These are phyloP conservation scores for Parauchenoglanis punctatus DNA, from an alignment of 2,797 vertebrate genomes.

Conservation along the genomic window DNA sequence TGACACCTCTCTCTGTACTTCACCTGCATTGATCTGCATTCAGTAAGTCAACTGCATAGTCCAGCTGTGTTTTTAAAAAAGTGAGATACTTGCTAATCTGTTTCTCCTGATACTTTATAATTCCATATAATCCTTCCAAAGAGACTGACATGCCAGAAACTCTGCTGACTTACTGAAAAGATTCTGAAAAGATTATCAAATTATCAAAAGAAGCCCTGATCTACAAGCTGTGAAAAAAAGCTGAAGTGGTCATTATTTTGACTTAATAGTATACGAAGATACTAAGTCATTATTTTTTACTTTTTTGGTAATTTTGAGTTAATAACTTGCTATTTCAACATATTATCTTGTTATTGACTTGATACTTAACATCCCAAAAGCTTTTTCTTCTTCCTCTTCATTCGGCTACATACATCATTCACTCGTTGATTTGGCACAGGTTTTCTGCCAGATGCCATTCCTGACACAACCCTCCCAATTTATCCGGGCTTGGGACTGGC, in stretches of 20 bases:
- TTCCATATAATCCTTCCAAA: background rate
- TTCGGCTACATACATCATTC: too few species aligned
- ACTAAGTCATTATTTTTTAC: background rate
- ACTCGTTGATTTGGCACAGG: too few species aligned
- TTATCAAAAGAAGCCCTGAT: too few species aligned
- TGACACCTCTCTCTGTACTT: constrained; percentile 10
- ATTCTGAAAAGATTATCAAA: background rate
- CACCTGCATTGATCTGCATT: background rate
- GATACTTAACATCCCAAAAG: background rate
- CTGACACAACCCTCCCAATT: too few species aligned
- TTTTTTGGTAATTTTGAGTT: background rate
- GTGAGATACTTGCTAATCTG: background rate
- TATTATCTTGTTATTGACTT: background rate
- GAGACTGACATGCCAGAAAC: background rate
- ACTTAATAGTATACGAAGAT: too few species aligned
- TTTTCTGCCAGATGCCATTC: too few species aligned
- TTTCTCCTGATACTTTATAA: background rate
- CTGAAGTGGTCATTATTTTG: too few species aligned
- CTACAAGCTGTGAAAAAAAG: too few species aligned
- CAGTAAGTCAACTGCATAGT: constrained; percentile 3
- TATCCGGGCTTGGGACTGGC: too few species aligned
- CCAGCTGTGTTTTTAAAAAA: constrained; percentile 19
- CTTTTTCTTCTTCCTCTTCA: too few species aligned
- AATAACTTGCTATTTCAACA: background rate
- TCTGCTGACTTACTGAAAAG: background rate